Evolutionary conservation across 2,113 vertebrate species (phyloP), one percentile per base, ranked within the genome.

Genomic region (Carassius gibelio): DNA sequence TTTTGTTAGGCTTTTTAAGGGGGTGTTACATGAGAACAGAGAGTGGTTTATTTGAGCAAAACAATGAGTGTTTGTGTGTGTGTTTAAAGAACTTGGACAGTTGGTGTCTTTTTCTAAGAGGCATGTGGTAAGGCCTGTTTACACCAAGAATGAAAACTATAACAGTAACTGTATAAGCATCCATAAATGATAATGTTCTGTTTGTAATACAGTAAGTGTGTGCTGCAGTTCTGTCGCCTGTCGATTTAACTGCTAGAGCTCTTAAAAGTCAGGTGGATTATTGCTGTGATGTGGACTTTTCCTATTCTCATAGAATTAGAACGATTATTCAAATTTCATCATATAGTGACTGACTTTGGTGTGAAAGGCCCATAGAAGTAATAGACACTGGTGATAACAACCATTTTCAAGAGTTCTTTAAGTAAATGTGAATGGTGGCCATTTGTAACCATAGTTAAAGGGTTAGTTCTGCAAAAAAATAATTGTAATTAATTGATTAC

Each of bases 31-130:
- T 17, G 48, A 78, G 36, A 68, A 85, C 76, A 85, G 21, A 85
- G 52, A 87, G 57, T 71, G 42, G 85, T 87, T 71, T 83, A 64
- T 76, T 83, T 64, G 64, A 48, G 45, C 8, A 64, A 34, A 72
- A 57, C 45, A 72, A 64, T 81, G 68, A 81, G 52, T 75, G 17
- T 68, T 55, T 76, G 81, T 66, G 75, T 57, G 45, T 38, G 8
- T 38, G 68, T 38, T 36, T 71, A 19, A 68, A 61, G 30, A 42
- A 19, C 8, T 72, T 74, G 55, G 3, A 78, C 76, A 71, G 59
- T 66, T 38, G 23, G 72, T 64, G 26, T 52, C 23, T 68, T 23
- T 34, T 78, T 13, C 50, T 11, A 71, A 71, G 34, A 69, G 34
- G 34, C 8, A 38, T 71, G 34, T 71, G 30, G 19, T 69, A 38